phyloP scores from a whole-genome alignment of 2,888 invertebrate genomes.

The Parnassius smintheus region DNA sequence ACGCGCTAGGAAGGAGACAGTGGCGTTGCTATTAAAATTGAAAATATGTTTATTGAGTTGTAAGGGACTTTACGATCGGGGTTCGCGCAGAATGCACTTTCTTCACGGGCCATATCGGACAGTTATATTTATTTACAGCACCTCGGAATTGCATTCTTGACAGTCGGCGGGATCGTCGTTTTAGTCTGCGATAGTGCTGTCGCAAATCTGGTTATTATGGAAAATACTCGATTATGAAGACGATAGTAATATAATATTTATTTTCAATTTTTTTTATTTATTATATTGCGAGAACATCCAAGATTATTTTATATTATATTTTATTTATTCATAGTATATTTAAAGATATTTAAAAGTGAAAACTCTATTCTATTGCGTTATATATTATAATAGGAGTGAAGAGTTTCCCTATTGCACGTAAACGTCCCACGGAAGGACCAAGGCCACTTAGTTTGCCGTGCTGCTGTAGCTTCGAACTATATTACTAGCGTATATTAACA shows the following conservation, averaged over 20 bases:
- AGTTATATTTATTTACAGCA: slow-evolving; percentile 72
- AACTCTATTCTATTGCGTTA: slow-evolving; percentile 6
- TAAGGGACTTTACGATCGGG: slow-evolving; percentile 60
- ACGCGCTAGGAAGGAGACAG: slow-evolving; percentile 30
- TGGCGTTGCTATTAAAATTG: slow-evolving; percentile 44
- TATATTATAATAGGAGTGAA: slow-evolving; percentile 24
- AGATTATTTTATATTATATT: background rate
- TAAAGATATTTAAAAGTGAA: background rate
- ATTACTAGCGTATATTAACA: too few relatives aligned
- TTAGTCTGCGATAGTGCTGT: slow-evolving; percentile 22
- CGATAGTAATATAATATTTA: too few relatives aligned
- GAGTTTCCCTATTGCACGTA: slow-evolving; percentile 31
- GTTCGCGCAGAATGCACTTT: slow-evolving; percentile 55
- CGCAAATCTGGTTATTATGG: slow-evolving; percentile 9
- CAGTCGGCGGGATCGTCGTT: slow-evolving; percentile 29
- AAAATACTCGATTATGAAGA: slow-evolving; percentile 4
- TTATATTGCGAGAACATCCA: background rate
- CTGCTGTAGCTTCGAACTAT: too few relatives aligned
- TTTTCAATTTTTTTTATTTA: background rate
- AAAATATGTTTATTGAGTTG: slow-evolving; percentile 68
- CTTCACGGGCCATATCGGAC: slow-evolving; percentile 55
- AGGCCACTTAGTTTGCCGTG: too few relatives aligned
- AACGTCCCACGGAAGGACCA: too few relatives aligned
- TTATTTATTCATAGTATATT: background rate
- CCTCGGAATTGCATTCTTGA: slow-evolving; percentile 42